phyloP scores from a whole-genome alignment of 2,797 vertebrate species.

The Diceros bicornis region DNA sequence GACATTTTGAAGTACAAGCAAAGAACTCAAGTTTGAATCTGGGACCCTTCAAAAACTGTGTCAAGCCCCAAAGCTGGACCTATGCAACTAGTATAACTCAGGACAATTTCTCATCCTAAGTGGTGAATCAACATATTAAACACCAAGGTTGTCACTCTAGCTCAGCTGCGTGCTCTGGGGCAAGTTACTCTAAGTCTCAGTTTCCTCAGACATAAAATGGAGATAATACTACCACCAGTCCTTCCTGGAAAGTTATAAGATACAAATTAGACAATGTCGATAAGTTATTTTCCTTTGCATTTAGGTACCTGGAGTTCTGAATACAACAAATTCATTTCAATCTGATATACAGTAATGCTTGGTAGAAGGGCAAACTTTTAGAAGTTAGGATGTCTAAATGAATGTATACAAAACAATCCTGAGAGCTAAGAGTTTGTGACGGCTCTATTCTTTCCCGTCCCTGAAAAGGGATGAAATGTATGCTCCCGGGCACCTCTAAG shows the following conservation, averaged over 20 bases:
- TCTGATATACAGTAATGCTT: background rate
- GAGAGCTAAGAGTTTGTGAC: background rate
- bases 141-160: background rate
- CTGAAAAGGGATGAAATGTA: background rate
- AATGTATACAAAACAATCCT: background rate
- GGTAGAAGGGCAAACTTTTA: slow-evolving; percentile 5
- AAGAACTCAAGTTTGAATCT: slow-evolving; percentile 18
- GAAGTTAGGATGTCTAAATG: background rate
- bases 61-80: background rate
- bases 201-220: background rate
- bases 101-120: background rate
- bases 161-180: background rate
- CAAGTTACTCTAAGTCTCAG: background rate
- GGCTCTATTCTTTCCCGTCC: background rate
- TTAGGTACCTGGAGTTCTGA: background rate
- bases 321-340: background rate
- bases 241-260: background rate
- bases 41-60: background rate
- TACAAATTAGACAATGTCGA: background rate
- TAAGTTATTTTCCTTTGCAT: background rate
- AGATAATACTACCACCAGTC: background rate
- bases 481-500: background rate
- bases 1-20: background rate
- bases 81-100: background rate
- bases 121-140: background rate